These are phyloP conservation scores for Periophthalmodon schlosseri DNA, from an alignment of 2,113 vertebrate species.

Conservation along the genomic window DNA sequence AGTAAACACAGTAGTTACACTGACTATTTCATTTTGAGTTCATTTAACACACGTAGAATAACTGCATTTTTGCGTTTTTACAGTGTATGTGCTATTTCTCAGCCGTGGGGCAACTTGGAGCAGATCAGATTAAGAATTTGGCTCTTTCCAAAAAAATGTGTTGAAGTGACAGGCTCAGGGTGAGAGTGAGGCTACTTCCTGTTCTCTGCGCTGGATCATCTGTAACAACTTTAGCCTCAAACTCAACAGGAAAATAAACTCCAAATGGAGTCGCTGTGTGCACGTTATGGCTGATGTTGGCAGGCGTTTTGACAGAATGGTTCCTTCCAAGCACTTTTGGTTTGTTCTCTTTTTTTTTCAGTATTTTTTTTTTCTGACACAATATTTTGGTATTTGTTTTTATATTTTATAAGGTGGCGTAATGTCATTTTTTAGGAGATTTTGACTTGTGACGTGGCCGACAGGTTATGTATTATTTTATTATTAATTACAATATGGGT, in stretches of 20 bases:
- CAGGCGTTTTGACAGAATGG: neutral
- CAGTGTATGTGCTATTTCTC: neutral
- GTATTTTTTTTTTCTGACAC: neutral
- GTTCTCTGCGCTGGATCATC: conserved; percentile 10
- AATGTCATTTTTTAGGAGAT: too few species aligned
- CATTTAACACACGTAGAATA: too few species aligned
- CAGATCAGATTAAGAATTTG: conserved; percentile 55
- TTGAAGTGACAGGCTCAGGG: conserved; percentile 47
- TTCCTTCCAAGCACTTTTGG: neutral
- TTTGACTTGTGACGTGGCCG: too few species aligned
- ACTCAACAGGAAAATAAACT: conserved; percentile 2
- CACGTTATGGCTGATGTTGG: conserved; percentile 1
- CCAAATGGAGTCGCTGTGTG: neutral
- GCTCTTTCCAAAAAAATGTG: conserved; percentile 52
- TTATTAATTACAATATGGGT: too few species aligned
- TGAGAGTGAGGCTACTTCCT: conserved; percentile 27
- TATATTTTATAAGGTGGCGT: neutral
- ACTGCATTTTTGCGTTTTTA: too few species aligned
- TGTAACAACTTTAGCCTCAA: conserved; percentile 23
- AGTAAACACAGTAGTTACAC: too few species aligned
- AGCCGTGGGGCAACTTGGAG: neutral
- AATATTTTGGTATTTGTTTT: neutral
- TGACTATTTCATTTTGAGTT: too few species aligned
- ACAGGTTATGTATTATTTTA: too few species aligned
- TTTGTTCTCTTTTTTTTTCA: too few species aligned